Conservation (phyloP, 2,888 invertebrate species). For the Caenorhabditis drosophilae region DNA sequence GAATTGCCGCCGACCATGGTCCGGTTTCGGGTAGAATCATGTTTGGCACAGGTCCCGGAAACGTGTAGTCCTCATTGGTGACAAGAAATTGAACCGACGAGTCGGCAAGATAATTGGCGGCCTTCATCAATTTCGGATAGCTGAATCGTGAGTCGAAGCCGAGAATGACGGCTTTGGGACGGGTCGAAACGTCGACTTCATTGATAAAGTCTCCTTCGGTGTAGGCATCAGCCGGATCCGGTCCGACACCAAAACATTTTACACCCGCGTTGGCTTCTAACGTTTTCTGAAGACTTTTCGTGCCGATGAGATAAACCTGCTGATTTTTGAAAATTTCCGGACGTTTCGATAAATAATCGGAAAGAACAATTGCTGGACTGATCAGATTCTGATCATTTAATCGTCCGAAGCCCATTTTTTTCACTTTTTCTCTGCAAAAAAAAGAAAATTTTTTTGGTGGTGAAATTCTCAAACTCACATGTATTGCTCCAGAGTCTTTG, state of each 20-base stretch:
- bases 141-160: slow-evolving; percentile 85
- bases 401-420: slow-evolving; percentile 43
- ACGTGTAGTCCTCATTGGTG: slow-evolving; percentile 89
- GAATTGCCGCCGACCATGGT: slow-evolving; percentile 82
- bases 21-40: slow-evolving; percentile 75
- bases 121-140: slow-evolving; percentile 88
- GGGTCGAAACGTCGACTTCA: slow-evolving; percentile 37
- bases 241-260: slow-evolving; percentile 55
- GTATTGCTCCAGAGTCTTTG: slow-evolving; percentile 81
- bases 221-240: slow-evolving; percentile 36
- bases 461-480: slow-evolving; percentile 66
- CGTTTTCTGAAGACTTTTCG: slow-evolving; percentile 43
- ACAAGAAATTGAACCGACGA: slow-evolving; percentile 84
- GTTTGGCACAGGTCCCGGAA: slow-evolving; percentile 74
- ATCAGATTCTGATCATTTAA: slow-evolving; percentile 50
- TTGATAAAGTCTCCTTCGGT: slow-evolving; percentile 35
- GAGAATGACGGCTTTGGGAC: slow-evolving; percentile 85
- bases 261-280: slow-evolving; percentile 41
- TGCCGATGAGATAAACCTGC: slow-evolving; percentile 54
- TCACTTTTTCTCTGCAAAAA: slow-evolving; percentile 74
- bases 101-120: slow-evolving; percentile 83
- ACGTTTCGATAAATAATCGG: slow-evolving; percentile 43
- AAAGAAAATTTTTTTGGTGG: not conserved
- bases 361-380: slow-evolving; percentile 55
- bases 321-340: slow-evolving; percentile 20